Evolutionary conservation across 2,797 vertebrate genomes (phyloP).

Genomic region (Caiman crocodilus): DNA sequence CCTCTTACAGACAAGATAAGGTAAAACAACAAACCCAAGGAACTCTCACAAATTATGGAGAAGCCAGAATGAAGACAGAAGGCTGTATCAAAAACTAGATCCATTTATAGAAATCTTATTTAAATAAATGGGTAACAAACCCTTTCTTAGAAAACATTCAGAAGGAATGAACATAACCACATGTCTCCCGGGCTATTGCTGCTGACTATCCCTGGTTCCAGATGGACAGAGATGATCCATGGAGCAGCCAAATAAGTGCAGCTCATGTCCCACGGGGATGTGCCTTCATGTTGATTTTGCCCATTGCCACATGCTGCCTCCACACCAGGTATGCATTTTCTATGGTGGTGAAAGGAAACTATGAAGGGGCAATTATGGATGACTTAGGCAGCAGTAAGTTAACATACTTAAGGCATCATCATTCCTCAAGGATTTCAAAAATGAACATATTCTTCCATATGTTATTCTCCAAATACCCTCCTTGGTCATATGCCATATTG

Average conservation of each 20-base stretch:
- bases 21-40: too few relatives aligned
- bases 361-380: background rate
- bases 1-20: background rate
- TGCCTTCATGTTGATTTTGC: too few relatives aligned
- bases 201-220: background rate
- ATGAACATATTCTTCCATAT: background rate
- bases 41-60: background rate
- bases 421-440: background rate
- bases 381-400: background rate
- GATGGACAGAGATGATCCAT: too few relatives aligned
- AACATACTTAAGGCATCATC: background rate
- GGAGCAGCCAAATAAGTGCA: background rate
- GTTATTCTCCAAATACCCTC: background rate
- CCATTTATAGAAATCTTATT: background rate
- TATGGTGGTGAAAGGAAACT: background rate
- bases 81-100: background rate
- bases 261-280: background rate
- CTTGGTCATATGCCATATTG: background rate
- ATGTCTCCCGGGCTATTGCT: background rate
- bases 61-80: background rate
- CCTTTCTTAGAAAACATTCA: background rate
- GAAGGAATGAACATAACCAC: accelerated
- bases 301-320: background rate
- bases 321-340: background rate
- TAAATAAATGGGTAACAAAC: background rate